These are phyloP conservation scores for Pleuronectes platessa DNA, from an alignment of 2,113 vertebrate genomes.

Conservation along the genomic window DNA sequence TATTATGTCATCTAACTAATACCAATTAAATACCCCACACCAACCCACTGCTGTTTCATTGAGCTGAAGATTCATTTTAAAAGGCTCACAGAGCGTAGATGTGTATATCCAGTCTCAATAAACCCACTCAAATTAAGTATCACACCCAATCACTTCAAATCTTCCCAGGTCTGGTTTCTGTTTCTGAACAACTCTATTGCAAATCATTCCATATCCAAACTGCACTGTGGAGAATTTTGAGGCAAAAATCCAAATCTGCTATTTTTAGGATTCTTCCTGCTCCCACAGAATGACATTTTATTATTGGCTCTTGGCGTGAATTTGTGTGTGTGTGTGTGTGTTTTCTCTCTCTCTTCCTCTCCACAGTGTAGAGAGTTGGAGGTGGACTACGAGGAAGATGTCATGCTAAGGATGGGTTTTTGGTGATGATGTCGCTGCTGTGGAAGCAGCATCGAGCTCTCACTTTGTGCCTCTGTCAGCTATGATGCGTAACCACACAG, in stretches of 20 bases:
- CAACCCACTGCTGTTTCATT: constrained; percentile 35
- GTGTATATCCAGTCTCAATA: constrained; percentile 38
- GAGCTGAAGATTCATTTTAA: constrained; percentile 46
- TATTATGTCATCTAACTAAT: constrained; percentile 64
- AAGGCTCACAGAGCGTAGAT: constrained; percentile 35
- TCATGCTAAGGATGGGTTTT: constrained; percentile 77
- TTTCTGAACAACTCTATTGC: constrained; percentile 59
- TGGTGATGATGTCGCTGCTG: constrained; percentile 77
- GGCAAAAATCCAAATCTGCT: constrained; percentile 67
- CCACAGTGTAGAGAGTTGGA: constrained; percentile 62
- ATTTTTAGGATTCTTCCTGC: constrained; percentile 64
- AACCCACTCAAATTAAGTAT: constrained; percentile 54
- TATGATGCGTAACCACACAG: constrained; percentile 75
- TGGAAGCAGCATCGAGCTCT: constrained; percentile 76
- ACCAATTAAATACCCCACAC: constrained; percentile 57
- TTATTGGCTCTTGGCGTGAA: constrained; percentile 65
- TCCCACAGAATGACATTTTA: constrained; percentile 67
- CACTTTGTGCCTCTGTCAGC: constrained; percentile 79
- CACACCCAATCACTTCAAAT: constrained; percentile 49
- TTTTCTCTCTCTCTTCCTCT: constrained; percentile 3
- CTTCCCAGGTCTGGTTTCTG: constrained; percentile 50
- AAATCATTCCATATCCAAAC: constrained; percentile 26
- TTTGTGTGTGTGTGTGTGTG: not conserved
- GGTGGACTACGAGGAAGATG: constrained; percentile 77
- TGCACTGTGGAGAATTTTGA: constrained; percentile 54